Conservation (phyloP, 2,888 invertebrate species). For the Clivina fossor region DNA sequence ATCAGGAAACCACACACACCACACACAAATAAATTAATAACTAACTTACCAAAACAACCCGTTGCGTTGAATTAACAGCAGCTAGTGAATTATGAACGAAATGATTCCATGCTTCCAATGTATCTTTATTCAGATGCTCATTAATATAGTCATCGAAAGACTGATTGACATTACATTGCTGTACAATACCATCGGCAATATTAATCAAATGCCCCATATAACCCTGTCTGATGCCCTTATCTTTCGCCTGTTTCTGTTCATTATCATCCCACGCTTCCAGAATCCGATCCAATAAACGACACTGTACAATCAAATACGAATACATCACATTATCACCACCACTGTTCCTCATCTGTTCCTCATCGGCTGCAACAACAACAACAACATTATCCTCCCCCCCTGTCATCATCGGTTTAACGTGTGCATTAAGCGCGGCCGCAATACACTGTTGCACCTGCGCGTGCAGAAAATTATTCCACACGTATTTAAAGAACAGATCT, state of each 20-base stretch:
- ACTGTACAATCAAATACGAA: slow-evolving; percentile 70
- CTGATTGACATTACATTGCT: slow-evolving; percentile 56
- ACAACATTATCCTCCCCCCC: slow-evolving; percentile 49
- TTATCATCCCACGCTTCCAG: slow-evolving; percentile 82
- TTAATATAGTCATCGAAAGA: slow-evolving; percentile 59
- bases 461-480: slow-evolving; percentile 95
- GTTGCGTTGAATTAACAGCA: slow-evolving; percentile 49
- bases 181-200: slow-evolving; percentile 61
- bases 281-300: slow-evolving; percentile 76
- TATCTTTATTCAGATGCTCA: slow-evolving; percentile 56
- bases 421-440: slow-evolving; percentile 63
- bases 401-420: slow-evolving; percentile 50
- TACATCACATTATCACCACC: slow-evolving; percentile 56
- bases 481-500: slow-evolving; percentile 86
- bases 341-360: no score
- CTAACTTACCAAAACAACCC: slow-evolving; percentile 50
- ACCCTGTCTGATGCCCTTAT: slow-evolving; percentile 60
- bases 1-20: no score
- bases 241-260: slow-evolving; percentile 71
- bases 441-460: slow-evolving; percentile 83
- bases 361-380: no score
- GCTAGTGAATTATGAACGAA: slow-evolving; percentile 49
- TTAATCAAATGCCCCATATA: slow-evolving; percentile 69
- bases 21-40: no score
- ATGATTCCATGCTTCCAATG: slow-evolving; percentile 50